Evolutionary conservation across 2,797 vertebrate genomes (phyloP).

Genomic region (Paguma larvata): DNA sequence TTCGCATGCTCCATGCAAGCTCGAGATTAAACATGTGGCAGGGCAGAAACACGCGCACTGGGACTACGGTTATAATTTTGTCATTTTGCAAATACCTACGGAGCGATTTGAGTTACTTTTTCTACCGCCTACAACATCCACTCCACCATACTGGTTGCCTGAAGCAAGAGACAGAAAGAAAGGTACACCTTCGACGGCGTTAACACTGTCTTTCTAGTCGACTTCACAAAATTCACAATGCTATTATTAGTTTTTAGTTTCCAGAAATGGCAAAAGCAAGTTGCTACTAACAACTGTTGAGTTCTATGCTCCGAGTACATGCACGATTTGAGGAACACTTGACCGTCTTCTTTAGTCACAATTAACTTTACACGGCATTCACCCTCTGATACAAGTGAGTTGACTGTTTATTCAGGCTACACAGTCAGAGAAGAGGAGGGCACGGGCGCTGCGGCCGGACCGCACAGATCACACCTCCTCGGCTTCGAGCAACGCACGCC

Average conservation of each 20-base stretch:
- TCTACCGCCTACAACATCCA: neutral
- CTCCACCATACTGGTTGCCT: neutral
- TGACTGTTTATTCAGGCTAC: neutral
- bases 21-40: neutral
- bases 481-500: neutral
- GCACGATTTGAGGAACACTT: neutral
- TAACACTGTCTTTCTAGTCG: neutral
- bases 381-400: neutral
- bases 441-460: neutral
- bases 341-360: constrained; percentile 16
- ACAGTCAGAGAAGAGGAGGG: neutral
- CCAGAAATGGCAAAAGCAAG: neutral
- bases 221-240: constrained; percentile 48
- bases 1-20: neutral
- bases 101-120: neutral
- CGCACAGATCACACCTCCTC: neutral
- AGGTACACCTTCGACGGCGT: neutral
- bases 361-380: constrained; percentile 29
- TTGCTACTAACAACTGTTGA: neutral
- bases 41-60: neutral
- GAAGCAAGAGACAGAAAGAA: neutral
- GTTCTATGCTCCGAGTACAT: neutral
- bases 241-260: neutral
- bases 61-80: neutral
- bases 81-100: neutral